A percentile compares a stretch with the other conserved stretches of the same genome.
phyloP scores from a whole-genome alignment of 1,140 invertebrate species.

The Eurosta solidaginis region DNA sequence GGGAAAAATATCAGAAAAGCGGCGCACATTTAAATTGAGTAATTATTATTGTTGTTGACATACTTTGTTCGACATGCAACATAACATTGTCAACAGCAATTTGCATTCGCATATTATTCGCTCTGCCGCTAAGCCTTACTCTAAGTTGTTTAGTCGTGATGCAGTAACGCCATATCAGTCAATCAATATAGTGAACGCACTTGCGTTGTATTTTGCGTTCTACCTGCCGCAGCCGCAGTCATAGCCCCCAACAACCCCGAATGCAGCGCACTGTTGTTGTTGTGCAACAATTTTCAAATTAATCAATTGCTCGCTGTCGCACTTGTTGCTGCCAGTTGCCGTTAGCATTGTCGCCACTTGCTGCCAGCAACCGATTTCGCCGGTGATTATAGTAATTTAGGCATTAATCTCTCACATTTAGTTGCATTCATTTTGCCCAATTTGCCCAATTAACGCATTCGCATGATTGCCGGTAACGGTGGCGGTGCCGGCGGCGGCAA shows the following conservation, averaged over 20 bases:
- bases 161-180: neutral
- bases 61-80: conserved; percentile 29
- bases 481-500: neutral
- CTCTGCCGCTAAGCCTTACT: no score
- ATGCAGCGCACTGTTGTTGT: neutral
- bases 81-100: conserved; percentile 18
- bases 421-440: conserved; percentile 23
- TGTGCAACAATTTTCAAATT: neutral
- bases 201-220: neutral
- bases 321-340: neutral
- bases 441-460: conserved; percentile 27
- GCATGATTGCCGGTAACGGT: neutral
- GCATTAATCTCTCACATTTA: conserved; percentile 26
- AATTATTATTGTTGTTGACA: conserved; percentile 31
- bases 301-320: neutral
- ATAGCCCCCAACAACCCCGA: no score
- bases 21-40: neutral
- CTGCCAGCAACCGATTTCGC: neutral
- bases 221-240: neutral
- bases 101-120: no score
- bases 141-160: neutral
- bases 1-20: no score
- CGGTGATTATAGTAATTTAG: conserved; percentile 24
- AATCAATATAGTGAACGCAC: neutral
- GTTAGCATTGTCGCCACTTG: neutral